These are phyloP conservation scores for fruit fly (Drosophila melanogaster) DNA, from an alignment of 1,140 invertebrate species.

Conservation along the genomic window DNA sequence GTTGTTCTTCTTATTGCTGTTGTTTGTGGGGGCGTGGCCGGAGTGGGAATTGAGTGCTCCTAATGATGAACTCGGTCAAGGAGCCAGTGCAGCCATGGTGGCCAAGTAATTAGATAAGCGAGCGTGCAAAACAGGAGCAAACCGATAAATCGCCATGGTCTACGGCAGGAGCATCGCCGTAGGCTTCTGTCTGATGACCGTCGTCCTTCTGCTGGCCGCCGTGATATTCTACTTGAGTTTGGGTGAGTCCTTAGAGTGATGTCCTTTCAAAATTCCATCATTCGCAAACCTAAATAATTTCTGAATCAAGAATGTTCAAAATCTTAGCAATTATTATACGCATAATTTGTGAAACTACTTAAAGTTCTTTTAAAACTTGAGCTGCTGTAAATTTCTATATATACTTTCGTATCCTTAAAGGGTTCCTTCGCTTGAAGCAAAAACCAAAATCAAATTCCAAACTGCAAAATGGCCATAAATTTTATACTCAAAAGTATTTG, in stretches of 20 bases:
- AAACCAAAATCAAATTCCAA: constrained; percentile 47
- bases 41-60: constrained; percentile 28
- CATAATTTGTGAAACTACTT: background rate
- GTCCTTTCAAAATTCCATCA: background rate
- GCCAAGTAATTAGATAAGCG: constrained; percentile 69
- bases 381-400: background rate
- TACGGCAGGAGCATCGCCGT: constrained; percentile 77
- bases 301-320: no score
- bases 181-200: constrained; percentile 64
- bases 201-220: constrained; percentile 63
- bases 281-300: no score
- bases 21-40: constrained; percentile 36
- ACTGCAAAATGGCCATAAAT: constrained; percentile 60
- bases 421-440: background rate
- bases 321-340: no score
- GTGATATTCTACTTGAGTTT: constrained; percentile 76
- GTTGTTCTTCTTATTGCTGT: background rate
- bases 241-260: constrained; percentile 53
- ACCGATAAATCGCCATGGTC: constrained; percentile 62
- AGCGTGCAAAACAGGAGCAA: constrained; percentile 30
- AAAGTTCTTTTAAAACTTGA: background rate
- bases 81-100: constrained; percentile 41
- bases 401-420: background rate
- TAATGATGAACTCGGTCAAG: constrained; percentile 69
- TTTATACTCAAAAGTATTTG: constrained; percentile 63